Base-by-base conservation (phyloP, 2,797 vertebrate genomes). In the Halcyon chelicuti region DNA sequence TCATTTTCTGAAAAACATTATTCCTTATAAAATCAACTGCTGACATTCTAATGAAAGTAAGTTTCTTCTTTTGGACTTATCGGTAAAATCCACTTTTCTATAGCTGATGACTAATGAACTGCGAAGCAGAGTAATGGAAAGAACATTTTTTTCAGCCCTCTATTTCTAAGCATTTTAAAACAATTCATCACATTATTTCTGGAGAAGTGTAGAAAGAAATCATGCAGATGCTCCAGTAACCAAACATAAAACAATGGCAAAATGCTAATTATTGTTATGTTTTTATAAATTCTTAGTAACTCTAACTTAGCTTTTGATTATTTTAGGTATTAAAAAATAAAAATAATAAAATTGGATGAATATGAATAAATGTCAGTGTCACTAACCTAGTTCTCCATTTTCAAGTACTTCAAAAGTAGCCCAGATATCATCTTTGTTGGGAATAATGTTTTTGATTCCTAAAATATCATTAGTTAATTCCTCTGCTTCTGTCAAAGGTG, bases 391-490 rank as follows among this genome's bases (percentile, higher is more conserved):
- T 91, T 99, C 99, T 98, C 99, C 99, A 67, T 99, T 99, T 97
- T 99, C 99, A 72, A 99, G 99, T 66, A 99, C 99, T 98, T 99
- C 99, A 97, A 99, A 99, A 29, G 98, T 98, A 91, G 98, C 98
- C 99, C 99, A 99, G 37, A 97, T 77, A 95, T 99, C 98, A 12
- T 98, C 98, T n/a, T 98, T 96, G 11, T 89, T 62, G 31, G 98
- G 93, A 88, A 96, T 67, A 66, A 98, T 91, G 42, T 98, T 99
- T 98, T 97, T 99, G 98, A 99, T 98, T 63, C 98, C 98, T 95
- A 99, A 96, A 54, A 99, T 97, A 10, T 98, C 98, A 83, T 98
- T 98, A 67, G 98, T 98, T 40, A 99, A 97, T 96, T 99, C 99
- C 42, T 98, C 97, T 26, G 99, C 98, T 91, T 98, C 97, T 98